Evolutionary conservation across 2,113 vertebrate species (phyloP).

Genomic region (Hucho hucho): DNA sequence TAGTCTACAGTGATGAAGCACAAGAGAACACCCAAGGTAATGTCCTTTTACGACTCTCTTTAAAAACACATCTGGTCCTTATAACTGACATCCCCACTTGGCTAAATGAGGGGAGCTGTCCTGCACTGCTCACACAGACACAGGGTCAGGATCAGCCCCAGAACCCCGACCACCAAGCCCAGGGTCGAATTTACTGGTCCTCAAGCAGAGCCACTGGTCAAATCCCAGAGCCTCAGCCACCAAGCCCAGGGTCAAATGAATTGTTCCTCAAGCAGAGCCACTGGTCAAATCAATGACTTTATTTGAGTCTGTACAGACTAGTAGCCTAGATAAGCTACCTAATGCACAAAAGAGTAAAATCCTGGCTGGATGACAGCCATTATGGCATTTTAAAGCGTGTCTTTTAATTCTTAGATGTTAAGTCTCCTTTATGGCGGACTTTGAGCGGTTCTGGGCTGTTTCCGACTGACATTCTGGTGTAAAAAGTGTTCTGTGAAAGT

Average conservation of each 20-base stretch:
- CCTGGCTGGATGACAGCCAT: background rate
- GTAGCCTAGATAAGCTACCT: background rate
- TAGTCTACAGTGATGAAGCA: slow-evolving; percentile 82
- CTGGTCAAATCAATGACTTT: background rate
- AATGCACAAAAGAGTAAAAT: too few relatives aligned
- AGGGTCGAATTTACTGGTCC: background rate
- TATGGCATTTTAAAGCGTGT: background rate
- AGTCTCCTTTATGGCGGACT: too few relatives aligned
- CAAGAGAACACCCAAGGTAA: slow-evolving; percentile 80
- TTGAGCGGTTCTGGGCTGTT: too few relatives aligned
- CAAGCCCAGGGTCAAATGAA: background rate
- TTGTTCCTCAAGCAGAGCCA: background rate
- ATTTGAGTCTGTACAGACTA: background rate
- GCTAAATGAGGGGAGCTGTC: slow-evolving; percentile 44
- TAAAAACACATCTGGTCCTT: slow-evolving; percentile 48
- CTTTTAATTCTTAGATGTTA: too few relatives aligned
- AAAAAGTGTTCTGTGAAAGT: too few relatives aligned
- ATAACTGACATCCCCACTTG: slow-evolving; percentile 19
- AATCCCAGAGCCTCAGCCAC: too few relatives aligned
- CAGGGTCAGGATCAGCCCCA: background rate
- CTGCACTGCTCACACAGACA: slow-evolving; percentile 32
- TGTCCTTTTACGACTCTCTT: background rate
- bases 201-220: background rate
- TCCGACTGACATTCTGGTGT: too few relatives aligned
- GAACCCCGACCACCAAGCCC: too few relatives aligned